Base-by-base conservation (phyloP, 2,888 invertebrate species). In the Augochlorella aurata region DNA sequence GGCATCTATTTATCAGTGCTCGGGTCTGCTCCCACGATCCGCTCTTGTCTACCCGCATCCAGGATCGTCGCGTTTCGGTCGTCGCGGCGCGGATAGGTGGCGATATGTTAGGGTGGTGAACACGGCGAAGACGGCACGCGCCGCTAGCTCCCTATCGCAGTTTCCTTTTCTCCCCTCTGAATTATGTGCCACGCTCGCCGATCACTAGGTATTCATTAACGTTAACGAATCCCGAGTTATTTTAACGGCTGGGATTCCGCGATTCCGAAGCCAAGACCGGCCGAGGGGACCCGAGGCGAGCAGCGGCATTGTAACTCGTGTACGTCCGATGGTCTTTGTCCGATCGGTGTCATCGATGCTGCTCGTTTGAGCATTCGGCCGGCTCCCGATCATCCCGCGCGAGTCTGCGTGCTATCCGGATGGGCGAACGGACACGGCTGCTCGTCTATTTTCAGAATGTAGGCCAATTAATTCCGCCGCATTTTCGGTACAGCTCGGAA, bases 141-240 rank as follows among this genome's bases (percentile, higher is more conserved):
- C 24, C 24, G 21, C 24, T 58, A 2, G 58, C 29, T 61, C 61
- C 18, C 18, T 0, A 9, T 65, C 38, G 44, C 9, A n/a, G 54
- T 47, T 79, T 44, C 21, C 69, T 38, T 66, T 77, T 77, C 69
- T 54, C 58, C 49, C 50, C 54, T 68, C 83, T 90, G 88, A 92
- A 90, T 90, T 92, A 92, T 91, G 90, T 82, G 89, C 77, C 87
- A 89, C 89, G 90, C 87, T 92, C 89, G 89, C 90, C 92, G 90
- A 92, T 91, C 87, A 87, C 82, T 90, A 90, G 90, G 89, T 90
- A 90, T 91, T 91, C 90, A 90, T 92, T 92, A 91, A 91, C 88
- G 90, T 87, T 92, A 92, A 92, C 92, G 92, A 92, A 91, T 92
- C 86, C 85, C 79, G 74, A 86, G 84, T 83, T 83, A 85, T 92